Percentiles rank a stretch among this genome's conserved stretches.
phyloP scores from a whole-genome alignment of 2,888 invertebrate species.

The Perithous albicinctus region DNA sequence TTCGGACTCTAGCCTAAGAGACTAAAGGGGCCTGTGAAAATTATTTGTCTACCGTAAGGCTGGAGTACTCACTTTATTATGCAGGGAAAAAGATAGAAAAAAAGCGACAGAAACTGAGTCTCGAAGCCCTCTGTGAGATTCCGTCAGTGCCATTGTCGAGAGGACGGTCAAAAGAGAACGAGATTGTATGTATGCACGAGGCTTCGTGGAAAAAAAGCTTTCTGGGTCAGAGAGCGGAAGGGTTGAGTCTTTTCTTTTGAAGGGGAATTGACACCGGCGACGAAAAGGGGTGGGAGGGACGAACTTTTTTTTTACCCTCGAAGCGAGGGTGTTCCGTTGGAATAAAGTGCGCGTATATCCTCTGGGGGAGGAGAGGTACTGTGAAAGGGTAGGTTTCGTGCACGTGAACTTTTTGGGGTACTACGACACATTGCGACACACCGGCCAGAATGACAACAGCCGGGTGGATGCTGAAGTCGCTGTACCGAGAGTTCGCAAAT shows the following conservation, averaged over 20 bases:
- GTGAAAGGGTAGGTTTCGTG: conserved; percentile 9
- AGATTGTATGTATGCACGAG: conserved; percentile 13
- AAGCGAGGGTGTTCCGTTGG: conserved; percentile 25
- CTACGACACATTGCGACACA: conserved; percentile 40
- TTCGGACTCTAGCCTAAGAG: not conserved
- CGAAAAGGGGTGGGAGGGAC: not conserved
- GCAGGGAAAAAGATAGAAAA: conserved; percentile 6
- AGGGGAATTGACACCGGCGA: conserved; percentile 51
- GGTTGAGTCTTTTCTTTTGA: conserved; percentile 57
- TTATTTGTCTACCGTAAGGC: conserved; percentile 19
- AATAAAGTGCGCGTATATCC: conserved; percentile 37
- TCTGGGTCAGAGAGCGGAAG: conserved; percentile 55
- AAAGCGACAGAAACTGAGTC: conserved; percentile 9
- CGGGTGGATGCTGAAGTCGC: not conserved
- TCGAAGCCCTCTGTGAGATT: conserved; percentile 47
- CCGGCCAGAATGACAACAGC: conserved; percentile 46
- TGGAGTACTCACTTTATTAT: conserved; percentile 48
- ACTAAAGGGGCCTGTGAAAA: conserved; percentile 10
- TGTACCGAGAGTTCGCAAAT: conserved; percentile 47
- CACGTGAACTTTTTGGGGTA: conserved; percentile 28
- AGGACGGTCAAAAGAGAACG: conserved; percentile 37
- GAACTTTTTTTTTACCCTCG: conserved; percentile 29
- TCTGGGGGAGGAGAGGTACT: conserved; percentile 7
- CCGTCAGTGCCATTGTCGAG: conserved; percentile 47
- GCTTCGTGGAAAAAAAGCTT: conserved; percentile 52